Conservation (phyloP, 2,113 vertebrate species). For the Epinephelus lanceolatus region DNA sequence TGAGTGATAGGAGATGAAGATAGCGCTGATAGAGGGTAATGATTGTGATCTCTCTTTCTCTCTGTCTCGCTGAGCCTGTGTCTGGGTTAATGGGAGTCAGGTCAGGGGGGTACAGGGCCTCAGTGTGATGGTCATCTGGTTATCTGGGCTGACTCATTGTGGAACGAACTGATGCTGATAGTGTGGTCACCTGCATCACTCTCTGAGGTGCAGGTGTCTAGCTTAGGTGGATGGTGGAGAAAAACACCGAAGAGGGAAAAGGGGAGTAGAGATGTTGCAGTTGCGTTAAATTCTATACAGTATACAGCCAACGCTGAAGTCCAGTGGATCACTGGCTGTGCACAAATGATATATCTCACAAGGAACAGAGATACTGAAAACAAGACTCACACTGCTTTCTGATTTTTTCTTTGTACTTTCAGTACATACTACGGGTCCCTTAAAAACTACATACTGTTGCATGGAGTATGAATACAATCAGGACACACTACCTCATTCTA, state of each 20-base stretch:
- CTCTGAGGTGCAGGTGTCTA: conserved; percentile 30
- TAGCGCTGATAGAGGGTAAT: conserved; percentile 73
- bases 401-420: neutral
- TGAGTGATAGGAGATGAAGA: conserved; percentile 71
- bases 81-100: conserved; percentile 74
- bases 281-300: neutral
- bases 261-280: neutral
- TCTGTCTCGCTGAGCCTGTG: conserved; percentile 37
- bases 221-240: neutral
- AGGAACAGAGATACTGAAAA: neutral
- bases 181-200: conserved; percentile 36
- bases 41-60: conserved; percentile 67
- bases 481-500: too few relatives aligned
- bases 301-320: neutral
- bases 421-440: too few relatives aligned
- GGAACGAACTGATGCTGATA: conserved; percentile 48
- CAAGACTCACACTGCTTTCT: neutral
- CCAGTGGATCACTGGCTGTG: neutral
- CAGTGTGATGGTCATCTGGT: conserved; percentile 64
- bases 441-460: too few relatives aligned
- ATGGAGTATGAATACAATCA: too few relatives aligned
- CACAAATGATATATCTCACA: neutral
- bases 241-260: neutral
- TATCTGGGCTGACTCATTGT: conserved; percentile 54
- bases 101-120: conserved; percentile 47